Conservation (phyloP, 2,888 invertebrate species). For the Silvanus unidentatus region DNA sequence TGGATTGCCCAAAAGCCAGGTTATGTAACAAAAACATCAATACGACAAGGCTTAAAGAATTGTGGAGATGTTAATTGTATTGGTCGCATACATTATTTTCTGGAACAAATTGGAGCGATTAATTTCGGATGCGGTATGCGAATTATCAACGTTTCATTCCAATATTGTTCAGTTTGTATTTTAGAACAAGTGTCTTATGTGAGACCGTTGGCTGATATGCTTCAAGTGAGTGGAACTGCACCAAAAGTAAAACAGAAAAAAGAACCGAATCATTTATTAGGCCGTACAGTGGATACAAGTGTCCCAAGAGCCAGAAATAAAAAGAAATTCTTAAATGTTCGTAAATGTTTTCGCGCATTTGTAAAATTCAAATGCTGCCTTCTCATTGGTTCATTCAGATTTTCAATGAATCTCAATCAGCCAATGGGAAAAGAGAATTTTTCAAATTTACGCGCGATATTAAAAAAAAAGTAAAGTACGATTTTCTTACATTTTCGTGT, state of each 20-base stretch:
- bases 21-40: constrained; percentile 56
- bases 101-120: constrained; percentile 59
- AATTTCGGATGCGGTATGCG: constrained; percentile 56
- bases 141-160: constrained; percentile 18
- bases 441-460: constrained; percentile 47
- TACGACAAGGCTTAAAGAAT: constrained; percentile 52
- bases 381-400: too few species aligned
- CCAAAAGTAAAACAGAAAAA: constrained; percentile 5
- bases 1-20: constrained; percentile 52
- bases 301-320: constrained; percentile 38
- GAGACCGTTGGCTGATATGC: constrained; percentile 36
- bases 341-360: too few species aligned
- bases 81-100: constrained; percentile 53
- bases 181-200: constrained; percentile 40
- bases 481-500: constrained; percentile 38
- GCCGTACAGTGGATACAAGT: neutral
- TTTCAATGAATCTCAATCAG: constrained; percentile 9
- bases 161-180: constrained; percentile 2
- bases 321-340: constrained; percentile 50
- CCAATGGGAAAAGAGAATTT: constrained; percentile 8
- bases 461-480: constrained; percentile 51
- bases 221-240: constrained; percentile 28
- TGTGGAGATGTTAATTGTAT: constrained; percentile 60
- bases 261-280: neutral
- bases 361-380: too few species aligned